Base-by-base conservation (phyloP, 37 sponge, comb jelly and placozoan genomes). In the Oscarella lobularis region DNA sequence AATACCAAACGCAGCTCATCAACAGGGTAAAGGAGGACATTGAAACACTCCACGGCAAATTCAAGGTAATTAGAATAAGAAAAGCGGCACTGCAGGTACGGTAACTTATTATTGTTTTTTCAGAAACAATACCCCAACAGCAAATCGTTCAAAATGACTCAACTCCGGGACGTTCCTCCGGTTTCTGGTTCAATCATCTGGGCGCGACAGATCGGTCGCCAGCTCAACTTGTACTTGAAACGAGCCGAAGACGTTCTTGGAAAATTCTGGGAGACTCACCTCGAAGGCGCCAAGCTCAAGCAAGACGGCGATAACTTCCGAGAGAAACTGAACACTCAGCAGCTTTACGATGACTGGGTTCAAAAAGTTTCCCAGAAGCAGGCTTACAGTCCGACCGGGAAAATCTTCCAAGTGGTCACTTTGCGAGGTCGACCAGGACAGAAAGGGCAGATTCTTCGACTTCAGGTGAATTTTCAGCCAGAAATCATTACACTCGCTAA, bases 21-120 rank as follows among this genome's bases (percentile, higher is more conserved):
- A 91, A 93, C 77, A 41, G 94, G 14, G 99, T 97, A n/a, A 97
- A 97, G 84, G 94, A 97, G 30, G 99, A 97, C 75, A 97, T 97
- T 34, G 99, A 97, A 71, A 78, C 74, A 3, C 87, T 97, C 37
- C 99, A 97, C 78, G 83, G 88, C 70, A 97, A 93, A 78, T 97
- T 93, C 84, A 97, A 97, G 87, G 95, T 95, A 48, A n/a, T n/a
- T n/a, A n/a, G n/a, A n/a, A n/a, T n/a, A n/a, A n/a, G n/a, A n/a
- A n/a, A n/a, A n/a, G n/a, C n/a, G n/a, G n/a, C n/a, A n/a, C n/a
- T n/a, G 60, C 9, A 48, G 60, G 9, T 9, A 73, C 38, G 38
- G 2, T 78, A 20, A 4, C 6, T 30, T 78, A 30, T 37, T 4
- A 3, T 40, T 38, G 31, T 2, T 32, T 79, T 73, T 66, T 20